Evolutionary conservation across 2,888 invertebrate genomes (phyloP), one percentile per base, ranked within the genome.

Genomic region (Mythimna loreyi): DNA sequence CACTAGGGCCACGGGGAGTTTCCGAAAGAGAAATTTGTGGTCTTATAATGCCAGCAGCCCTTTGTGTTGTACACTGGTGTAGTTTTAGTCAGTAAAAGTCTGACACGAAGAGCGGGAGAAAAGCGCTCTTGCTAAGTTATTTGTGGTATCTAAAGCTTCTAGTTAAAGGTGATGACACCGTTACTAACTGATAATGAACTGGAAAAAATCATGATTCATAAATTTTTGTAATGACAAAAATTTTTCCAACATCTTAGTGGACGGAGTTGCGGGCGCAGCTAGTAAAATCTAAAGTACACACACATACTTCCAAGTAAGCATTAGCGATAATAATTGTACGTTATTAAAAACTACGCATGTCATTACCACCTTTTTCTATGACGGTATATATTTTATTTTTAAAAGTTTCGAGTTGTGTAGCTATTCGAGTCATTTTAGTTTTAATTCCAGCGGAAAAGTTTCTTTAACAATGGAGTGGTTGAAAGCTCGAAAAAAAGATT

Each of bases 381-480:
- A 40, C 16, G 6, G 5, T 6, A 1, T 23, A 28, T 16, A 6
- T 45, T 57, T 49, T 45, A 13, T 49, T 8, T 49, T 58, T 49
- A 58, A 36, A 58, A 2, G 11, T 36, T 6, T n/a, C n/a, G n/a
- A 1, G 21, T 49, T n/a, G 3, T 9, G 11, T 60, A n/a, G 21
- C n/a, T 7, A 8, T 9, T 23, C 3, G 19, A 25, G 16, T 25
- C 43, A 63, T 23, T 49, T n/a, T 23, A n/a, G 19, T 57, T 21
- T 33, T 8, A 1, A 50, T 56, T 60, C 2, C 28, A 0, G 7
- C 13, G 4, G n/a, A 19, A 3, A 36, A 36, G 16, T 30, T 40
- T 40, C 3, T 3, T 45, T 60, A 3, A 81, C 23, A 33, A 87
- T 88, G 87, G 58, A 68, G 49, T 58, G 79, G 25, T 68, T 85